Evolutionary conservation across 2,797 vertebrate genomes (phyloP), one percentile per base, ranked within the genome.

Genomic region (Trachurus trachurus): DNA sequence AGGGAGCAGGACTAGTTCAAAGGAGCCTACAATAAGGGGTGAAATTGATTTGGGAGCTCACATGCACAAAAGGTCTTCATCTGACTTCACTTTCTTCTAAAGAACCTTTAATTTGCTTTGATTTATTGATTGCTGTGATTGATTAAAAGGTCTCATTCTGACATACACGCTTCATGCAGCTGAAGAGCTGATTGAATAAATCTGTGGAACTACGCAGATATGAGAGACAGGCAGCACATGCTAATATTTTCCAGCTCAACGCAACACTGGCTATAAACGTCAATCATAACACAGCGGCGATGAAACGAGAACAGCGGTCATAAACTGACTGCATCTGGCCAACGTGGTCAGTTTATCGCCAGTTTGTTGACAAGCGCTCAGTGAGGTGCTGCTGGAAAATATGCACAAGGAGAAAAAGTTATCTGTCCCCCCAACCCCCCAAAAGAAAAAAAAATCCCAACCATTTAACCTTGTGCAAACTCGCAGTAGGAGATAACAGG

Each of bases 401-500:
- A 34, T 22, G 15, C 31, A 49, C 16, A 13, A 21, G 40, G 5
- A 70, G 54, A 47, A 66, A 66, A 75, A 54, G 9, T 0, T 17
- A 19, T 17, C 13, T 26, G 5, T 60, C 29, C 29, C 5, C 26
- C 26, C 26, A 1, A 26, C 26, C 26, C 26, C 26, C 1, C 26
- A 26, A 26, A 26, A 26, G 3, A 26, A 26, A 26, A 26, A 26
- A 26, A 26, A 26, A 26, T 26, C 26, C 26, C 26, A 39, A 29
- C 44, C 11, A 21, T 4, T 11, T 15, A 21, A 60, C 17, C 8
- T 21, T 57, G 29, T 11, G 54, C 10, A 70, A 34, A 83, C 59
- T 56, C 40, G 8, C 76, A 21, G 66, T 53, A 73, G 85, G 83
- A 86, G 80, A 84, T 86, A 90, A 90, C 80, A 77, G 67, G 82